Base-by-base conservation (phyloP, 2,888 invertebrate genomes). In the Apoda limacodes region DNA sequence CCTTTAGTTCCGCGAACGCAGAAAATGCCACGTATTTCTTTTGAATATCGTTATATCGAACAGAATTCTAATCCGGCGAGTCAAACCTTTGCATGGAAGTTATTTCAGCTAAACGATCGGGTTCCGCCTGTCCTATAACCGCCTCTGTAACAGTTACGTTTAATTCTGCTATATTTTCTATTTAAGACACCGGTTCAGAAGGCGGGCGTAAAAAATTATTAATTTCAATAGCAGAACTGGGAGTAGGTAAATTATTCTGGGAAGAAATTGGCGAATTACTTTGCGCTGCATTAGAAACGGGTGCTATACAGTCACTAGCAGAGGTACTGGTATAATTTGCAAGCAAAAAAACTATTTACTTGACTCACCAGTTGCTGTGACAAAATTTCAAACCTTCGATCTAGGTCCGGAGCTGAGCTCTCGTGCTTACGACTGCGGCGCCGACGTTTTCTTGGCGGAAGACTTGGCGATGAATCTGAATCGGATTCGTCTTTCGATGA, bases 21-120 rank as follows among this genome's bases (percentile, higher is more conserved):
- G 39, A 37, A n/a, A 25, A 40, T 1, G 40, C 39, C 1, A 24
- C 14, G 24, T 40, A 37, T 10, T 39, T 39, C 12, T 43, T 43
- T 15, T 40, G 38, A 24, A 25, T 14, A 1, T 38, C 43, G 1
- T 22, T 24, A 23, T 40, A 38, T 3, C 32, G 32, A 2, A 38
- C 36, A 9, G 36, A 22, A 20, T 39, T 43, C 38, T 40, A 40
- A 13, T 39, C 37, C 2, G 22, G 15, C 1, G 26, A 25, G n/a
- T 36, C 29, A 26, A 38, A 38, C 14, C 28, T 22, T 25, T 34
- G 35, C 28, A 36, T 21, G 6, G 10, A n/a, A 3, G 24, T 13
- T 7, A 35, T 25, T 19, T 28, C 33, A n/a, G 28, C 19, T 3
- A 39, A 32, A 6, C 35, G 30, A 5, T 32, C 30, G 3, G 33